Percentiles rank a stretch among this genome's conserved stretches.
Conservation (phyloP, 2,797 vertebrate species). For the Knipowitschia caucasica region DNA sequence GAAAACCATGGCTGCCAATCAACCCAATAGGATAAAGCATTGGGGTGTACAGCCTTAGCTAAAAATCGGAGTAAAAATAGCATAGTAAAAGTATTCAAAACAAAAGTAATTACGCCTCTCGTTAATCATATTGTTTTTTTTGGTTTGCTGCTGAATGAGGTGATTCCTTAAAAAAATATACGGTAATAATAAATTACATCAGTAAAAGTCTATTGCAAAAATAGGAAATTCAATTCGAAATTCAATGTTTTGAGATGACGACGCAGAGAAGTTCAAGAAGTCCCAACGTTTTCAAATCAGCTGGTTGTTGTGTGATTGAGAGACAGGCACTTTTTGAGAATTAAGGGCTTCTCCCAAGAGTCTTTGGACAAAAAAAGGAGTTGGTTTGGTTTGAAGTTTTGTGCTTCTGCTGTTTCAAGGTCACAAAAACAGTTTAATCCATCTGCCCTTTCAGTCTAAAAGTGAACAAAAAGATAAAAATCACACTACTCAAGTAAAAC, state of each 20-base stretch:
- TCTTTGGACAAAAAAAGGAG: slow-evolving; percentile 53
- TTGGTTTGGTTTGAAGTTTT: slow-evolving; percentile 50
- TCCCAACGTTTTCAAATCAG: slow-evolving; percentile 52
- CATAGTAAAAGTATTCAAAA: not conserved
- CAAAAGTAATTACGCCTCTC: not conserved
- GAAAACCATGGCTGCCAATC: not conserved
- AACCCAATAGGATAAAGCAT: not conserved
- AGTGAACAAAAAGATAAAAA: slow-evolving; percentile 44
- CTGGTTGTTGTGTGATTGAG: slow-evolving; percentile 39
- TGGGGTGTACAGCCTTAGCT: not conserved
- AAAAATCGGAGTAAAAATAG: not conserved
- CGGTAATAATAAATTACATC: not conserved
- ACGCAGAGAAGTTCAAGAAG: slow-evolving; percentile 4
- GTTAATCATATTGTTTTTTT: too few relatives aligned
- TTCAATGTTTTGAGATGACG: not conserved
- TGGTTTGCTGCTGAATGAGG: too few relatives aligned
- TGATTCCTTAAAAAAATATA: not conserved
- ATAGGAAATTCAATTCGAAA: not conserved
- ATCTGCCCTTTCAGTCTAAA: slow-evolving; percentile 41
- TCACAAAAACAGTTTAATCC: slow-evolving; percentile 51
- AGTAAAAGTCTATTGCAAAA: not conserved
- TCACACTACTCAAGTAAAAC: slow-evolving; percentile 32
- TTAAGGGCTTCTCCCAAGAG: slow-evolving; percentile 34
- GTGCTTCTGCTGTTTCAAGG: slow-evolving; percentile 48
- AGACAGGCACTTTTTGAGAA: slow-evolving; percentile 49